Evolutionary conservation across 1,140 invertebrate genomes (phyloP).

Genomic region (Eueides isabella): DNA sequence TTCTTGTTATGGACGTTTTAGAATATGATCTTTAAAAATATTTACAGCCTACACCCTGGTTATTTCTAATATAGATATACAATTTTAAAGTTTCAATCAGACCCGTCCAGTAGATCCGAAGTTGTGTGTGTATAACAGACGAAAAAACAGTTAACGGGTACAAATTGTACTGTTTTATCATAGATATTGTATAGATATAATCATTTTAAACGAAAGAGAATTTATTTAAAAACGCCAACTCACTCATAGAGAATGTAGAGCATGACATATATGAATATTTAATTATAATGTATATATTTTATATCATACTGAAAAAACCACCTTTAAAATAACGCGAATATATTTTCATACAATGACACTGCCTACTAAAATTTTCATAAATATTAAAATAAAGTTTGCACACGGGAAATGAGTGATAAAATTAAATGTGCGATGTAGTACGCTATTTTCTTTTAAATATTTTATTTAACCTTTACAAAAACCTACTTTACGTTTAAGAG

Average conservation of each 20-base stretch:
- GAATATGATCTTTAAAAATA: too few species aligned
- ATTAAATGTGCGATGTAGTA: neutral
- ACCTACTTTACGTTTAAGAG: neutral
- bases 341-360: conserved; percentile 9
- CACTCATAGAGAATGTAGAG: conserved; percentile 3
- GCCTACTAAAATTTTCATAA: conserved; percentile 13
- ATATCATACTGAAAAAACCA: conserved; percentile 3
- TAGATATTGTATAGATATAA: neutral
- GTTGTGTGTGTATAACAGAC: neutral
- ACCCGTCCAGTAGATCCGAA: too few species aligned
- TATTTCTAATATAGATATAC: too few species aligned
- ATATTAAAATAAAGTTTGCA: conserved; percentile 12
- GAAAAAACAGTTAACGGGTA: too few species aligned
- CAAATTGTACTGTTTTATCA: neutral
- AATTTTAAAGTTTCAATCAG: too few species aligned
- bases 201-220: neutral
- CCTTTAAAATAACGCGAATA: conserved; percentile 5
- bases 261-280: conserved; percentile 6
- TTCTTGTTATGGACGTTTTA: too few species aligned
- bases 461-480: neutral
- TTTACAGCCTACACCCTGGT: too few species aligned
- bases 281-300: conserved; percentile 7
- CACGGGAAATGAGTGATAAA: conserved; percentile 12
- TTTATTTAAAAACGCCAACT: neutral
- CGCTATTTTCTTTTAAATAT: conserved; percentile 13